These are phyloP conservation scores for Puma concolor DNA, from an alignment of 2,113 vertebrate genomes.

Conservation along the genomic window DNA sequence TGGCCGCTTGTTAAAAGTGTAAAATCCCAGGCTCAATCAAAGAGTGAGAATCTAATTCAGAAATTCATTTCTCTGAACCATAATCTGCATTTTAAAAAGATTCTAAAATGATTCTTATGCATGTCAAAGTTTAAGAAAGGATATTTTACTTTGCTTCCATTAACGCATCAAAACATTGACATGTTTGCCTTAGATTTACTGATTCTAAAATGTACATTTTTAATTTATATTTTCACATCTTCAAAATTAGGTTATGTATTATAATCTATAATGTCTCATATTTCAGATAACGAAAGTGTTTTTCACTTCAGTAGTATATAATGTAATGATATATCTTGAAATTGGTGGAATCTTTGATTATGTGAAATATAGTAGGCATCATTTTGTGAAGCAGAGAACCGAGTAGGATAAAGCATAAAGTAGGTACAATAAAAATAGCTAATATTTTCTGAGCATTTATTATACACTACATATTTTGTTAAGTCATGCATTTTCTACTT, in stretches of 20 bases:
- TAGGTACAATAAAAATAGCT: not conserved
- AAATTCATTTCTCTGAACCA: not conserved
- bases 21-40: not conserved
- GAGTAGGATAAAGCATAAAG: not conserved
- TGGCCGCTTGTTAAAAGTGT: not conserved
- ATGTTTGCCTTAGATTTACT: not conserved
- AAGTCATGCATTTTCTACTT: not conserved
- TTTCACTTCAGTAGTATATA: not conserved
- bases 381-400: slow-evolving; percentile 8
- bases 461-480: not conserved
- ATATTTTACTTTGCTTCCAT: not conserved
- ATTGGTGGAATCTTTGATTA: not conserved
- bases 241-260: not conserved
- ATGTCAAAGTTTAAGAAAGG: not conserved
- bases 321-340: not conserved
- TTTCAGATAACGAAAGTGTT: not conserved
- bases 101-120: not conserved
- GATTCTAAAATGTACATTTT: not conserved
- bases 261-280: not conserved
- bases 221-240: not conserved
- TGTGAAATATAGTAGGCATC: not conserved
- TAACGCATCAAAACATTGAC: not conserved
- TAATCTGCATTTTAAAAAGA: not conserved
- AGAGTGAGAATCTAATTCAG: not conserved
- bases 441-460: not conserved